phyloP scores from a whole-genome alignment of 2,888 invertebrate species.

The Arrhopalites spinosus region DNA sequence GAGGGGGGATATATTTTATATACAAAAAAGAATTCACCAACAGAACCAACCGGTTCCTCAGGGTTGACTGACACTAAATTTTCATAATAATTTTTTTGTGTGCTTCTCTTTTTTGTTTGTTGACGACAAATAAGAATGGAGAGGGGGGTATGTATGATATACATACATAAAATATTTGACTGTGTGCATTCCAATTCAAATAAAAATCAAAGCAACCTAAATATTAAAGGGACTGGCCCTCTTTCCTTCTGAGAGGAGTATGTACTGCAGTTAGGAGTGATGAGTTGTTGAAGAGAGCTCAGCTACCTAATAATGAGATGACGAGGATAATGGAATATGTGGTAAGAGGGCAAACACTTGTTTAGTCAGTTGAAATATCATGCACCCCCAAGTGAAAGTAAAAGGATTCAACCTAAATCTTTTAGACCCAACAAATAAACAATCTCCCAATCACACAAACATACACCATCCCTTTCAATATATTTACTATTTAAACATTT shows the following conservation, averaged over 20 bases:
- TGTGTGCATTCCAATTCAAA: too few relatives aligned
- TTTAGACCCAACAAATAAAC: background rate
- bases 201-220: background rate
- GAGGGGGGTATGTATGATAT: background rate
- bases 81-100: slow-evolving; percentile 29
- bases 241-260: background rate
- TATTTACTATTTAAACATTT: background rate
- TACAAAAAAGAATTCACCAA: background rate
- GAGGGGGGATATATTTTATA: too few relatives aligned
- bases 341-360: slow-evolving; percentile 11
- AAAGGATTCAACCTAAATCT: slow-evolving; percentile 37
- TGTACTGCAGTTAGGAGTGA: background rate
- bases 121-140: slow-evolving; percentile 4
- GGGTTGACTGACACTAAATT: slow-evolving; percentile 23
- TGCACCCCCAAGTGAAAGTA: slow-evolving; percentile 32
- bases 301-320: too few relatives aligned
- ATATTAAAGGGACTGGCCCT: background rate
- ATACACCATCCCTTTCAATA: background rate
- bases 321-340: background rate
- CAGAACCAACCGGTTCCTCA: slow-evolving; percentile 31
- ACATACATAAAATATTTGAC: background rate
- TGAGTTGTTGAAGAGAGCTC: too few relatives aligned
- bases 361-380: background rate
- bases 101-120: background rate
- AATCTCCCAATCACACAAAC: background rate